A percentile compares a stretch with the other conserved stretches of the same genome.
Evolutionary conservation across 2,888 invertebrate species (phyloP).

Genomic region (Taphrorychus bicolor): DNA sequence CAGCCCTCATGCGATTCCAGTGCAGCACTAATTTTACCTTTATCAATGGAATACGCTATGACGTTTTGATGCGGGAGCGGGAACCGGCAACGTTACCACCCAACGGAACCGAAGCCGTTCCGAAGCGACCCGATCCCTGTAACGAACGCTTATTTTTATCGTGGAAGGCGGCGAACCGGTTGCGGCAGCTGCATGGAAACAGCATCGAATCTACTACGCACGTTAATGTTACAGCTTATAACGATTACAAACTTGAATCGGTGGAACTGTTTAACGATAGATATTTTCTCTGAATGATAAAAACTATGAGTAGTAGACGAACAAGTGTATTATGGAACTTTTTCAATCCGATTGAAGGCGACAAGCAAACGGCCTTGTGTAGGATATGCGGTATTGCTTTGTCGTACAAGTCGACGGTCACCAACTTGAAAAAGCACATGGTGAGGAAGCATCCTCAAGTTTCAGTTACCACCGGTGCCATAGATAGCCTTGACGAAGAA

Average conservation of each 20-base stretch:
- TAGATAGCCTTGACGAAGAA: not conserved
- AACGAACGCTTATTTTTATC: not conserved
- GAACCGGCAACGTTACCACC: not conserved
- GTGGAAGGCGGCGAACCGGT: not conserved
- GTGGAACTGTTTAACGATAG: not conserved
- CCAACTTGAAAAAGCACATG: slow-evolving; percentile 6
- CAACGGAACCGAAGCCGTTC: not conserved
- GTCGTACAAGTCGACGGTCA: not conserved
- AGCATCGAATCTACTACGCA: not conserved
- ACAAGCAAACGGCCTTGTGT: not conserved
- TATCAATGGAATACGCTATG: too few relatives aligned
- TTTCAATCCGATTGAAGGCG: not conserved
- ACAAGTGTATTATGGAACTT: slow-evolving; percentile 4
- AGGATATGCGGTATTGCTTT: not conserved
- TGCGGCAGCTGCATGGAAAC: not conserved
- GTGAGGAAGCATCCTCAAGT: slow-evolving; percentile 1
- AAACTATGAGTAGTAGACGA: not conserved
- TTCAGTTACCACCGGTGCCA: not conserved
- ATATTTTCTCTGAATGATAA: not conserved
- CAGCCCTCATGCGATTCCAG: too few relatives aligned
- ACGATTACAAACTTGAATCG: not conserved
- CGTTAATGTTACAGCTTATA: not conserved
- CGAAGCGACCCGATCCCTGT: not conserved
- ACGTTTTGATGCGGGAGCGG: too few relatives aligned
- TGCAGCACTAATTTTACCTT: too few relatives aligned